A percentile compares a stretch with the other conserved stretches of the same genome.
These are phyloP conservation scores for Drosophila prosaltans DNA, from an alignment of 1,140 invertebrate species.

Conservation along the genomic window DNA sequence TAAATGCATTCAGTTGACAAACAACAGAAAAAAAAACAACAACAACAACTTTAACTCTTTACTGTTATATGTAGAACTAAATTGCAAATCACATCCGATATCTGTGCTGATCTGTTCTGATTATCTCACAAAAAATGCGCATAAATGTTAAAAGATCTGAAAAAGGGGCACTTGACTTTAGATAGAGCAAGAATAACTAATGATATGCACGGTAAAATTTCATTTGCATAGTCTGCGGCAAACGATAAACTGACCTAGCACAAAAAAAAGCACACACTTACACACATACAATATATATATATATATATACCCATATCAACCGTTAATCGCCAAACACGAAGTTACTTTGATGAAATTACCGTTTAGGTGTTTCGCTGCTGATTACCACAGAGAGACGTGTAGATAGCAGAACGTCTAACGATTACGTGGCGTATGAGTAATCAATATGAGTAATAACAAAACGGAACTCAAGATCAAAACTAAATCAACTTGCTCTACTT, in stretches of 20 bases:
- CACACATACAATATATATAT: slow-evolving; percentile 3
- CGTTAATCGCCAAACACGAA: not conserved
- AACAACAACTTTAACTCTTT: not conserved
- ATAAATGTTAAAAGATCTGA: not conserved
- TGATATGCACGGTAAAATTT: not conserved
- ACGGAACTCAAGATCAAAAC: slow-evolving; percentile 14
- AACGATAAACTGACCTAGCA: slow-evolving; percentile 42
- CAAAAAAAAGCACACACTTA: slow-evolving; percentile 10
- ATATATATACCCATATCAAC: slow-evolving; percentile 32
- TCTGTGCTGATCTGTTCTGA: not conserved
- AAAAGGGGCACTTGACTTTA: not conserved
- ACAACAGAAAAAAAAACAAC: slow-evolving; percentile 54
- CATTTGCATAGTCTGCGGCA: slow-evolving; percentile 4
- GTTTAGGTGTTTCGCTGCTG: not conserved
- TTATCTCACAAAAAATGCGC: slow-evolving; percentile 2
- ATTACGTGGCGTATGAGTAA: slow-evolving; percentile 77
- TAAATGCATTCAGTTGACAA: slow-evolving; percentile 76
- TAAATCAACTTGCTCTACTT: slow-evolving; percentile 9
- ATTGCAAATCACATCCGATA: slow-evolving; percentile 9
- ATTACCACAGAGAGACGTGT: not conserved
- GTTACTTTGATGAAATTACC: slow-evolving; percentile 7
- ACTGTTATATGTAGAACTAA: slow-evolving; percentile 5
- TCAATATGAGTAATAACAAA: slow-evolving; percentile 41
- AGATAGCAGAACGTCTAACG: slow-evolving; percentile 9
- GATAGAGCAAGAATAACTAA: not conserved